Base-by-base conservation (phyloP, 2,888 invertebrate genomes). In the Busseola fusca region DNA sequence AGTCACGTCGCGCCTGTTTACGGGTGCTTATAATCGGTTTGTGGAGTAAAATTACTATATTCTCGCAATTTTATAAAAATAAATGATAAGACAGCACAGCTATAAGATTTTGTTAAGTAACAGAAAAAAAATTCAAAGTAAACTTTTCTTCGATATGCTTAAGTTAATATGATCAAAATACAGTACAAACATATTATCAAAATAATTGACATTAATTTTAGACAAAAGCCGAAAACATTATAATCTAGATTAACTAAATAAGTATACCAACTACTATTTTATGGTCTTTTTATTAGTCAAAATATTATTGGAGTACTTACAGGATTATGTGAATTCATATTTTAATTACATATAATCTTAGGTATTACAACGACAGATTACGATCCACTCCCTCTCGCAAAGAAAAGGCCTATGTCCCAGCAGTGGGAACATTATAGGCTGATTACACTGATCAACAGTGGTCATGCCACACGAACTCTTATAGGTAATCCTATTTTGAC, bases 161-260 rank as follows among this genome's bases (percentile, higher is more conserved):
- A 5, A 18, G 3, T n/a, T n/a, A 16, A 9, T 30, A 6, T 7
- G 16, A 21, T 18, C 16, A 48, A 18, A 72, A 27, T 45, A 70
- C 66, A 70, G 52, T 62, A 60, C 40, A 30, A 12, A 60, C 14
- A 54, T 6, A n/a, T 63, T 30, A 64, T 27, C 16, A 37, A 54
- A 80, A 45, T 16, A 27, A 37, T 45, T 42, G 10, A 12, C 7
- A 52, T 9, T 0, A 52, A 64, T 54, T 67, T 48, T n/a, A 78
- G 16, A 50, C 0, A 40, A 59, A 65, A 62, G 27, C 27, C 25
- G n/a, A 64, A 59, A 68, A 54, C 7, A 25, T 66, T 14, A 25
- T 56, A 18, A 64, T 34, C 48, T 48, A 30, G 69, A 58, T 27
- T 63, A 78, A 65, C n/a, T 59, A 54, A 18, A 9, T 48, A 21